These are phyloP conservation scores for Kryptolebias marmoratus DNA, from an alignment of 2,113 vertebrate genomes.

Conservation along the genomic window DNA sequence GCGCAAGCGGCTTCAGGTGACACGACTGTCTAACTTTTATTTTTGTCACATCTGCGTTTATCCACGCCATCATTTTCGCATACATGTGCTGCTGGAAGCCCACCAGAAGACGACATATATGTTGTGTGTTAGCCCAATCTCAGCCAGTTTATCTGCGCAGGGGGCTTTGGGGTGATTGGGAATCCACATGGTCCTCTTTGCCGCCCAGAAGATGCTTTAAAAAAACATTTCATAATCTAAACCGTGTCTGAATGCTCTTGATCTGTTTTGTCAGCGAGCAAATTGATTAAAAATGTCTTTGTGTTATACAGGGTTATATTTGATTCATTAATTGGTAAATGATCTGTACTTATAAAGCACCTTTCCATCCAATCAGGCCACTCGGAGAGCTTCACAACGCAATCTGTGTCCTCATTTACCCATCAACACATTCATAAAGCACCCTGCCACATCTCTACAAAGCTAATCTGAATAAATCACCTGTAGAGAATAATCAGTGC, in stretches of 20 bases:
- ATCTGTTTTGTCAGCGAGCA: neutral
- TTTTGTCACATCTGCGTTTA: neutral
- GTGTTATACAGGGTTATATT: too few relatives aligned
- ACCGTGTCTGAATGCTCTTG: neutral
- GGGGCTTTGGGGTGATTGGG: constrained; percentile 35
- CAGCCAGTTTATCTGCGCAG: constrained; percentile 67
- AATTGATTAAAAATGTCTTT: neutral
- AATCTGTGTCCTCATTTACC: too few relatives aligned
- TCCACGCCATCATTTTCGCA: neutral
- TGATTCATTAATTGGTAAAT: too few relatives aligned
- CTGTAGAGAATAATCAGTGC: too few relatives aligned
- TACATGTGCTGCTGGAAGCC: neutral
- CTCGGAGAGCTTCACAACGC: too few relatives aligned
- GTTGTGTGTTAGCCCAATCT: constrained; percentile 51
- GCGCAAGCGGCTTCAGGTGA: neutral
- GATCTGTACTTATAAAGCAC: too few relatives aligned
- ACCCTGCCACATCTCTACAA: too few relatives aligned
- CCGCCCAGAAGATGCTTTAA: neutral
- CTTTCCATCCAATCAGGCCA: too few relatives aligned
- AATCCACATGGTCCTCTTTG: constrained; percentile 67
- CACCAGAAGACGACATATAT: constrained; percentile 1
- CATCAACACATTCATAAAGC: too few relatives aligned
- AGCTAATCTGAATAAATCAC: too few relatives aligned
- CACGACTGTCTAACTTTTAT: neutral
- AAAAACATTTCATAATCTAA: neutral